Percentiles rank a stretch among this genome's conserved stretches.
These are phyloP conservation scores for Dasypolia templi DNA, from an alignment of 2,888 invertebrate species.

Conservation along the genomic window DNA sequence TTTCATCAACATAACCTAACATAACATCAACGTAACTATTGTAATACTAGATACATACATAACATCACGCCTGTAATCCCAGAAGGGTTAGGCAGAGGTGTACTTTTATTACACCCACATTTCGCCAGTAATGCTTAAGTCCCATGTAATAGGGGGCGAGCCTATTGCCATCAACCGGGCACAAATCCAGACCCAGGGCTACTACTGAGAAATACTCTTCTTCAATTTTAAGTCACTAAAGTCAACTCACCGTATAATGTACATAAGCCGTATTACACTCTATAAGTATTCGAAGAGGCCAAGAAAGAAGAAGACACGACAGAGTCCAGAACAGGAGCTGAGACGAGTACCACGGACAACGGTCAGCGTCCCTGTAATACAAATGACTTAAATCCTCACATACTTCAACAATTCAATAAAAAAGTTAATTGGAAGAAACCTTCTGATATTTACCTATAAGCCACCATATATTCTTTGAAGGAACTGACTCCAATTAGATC, in stretches of 20 bases:
- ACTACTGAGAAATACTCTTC: neutral
- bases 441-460: conserved; percentile 83
- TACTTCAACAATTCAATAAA: conserved; percentile 30
- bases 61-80: no score
- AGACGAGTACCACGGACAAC: conserved; percentile 92
- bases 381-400: conserved; percentile 55
- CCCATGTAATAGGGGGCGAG: no score
- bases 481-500: conserved; percentile 92
- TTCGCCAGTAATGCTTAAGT: no score
- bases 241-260: conserved; percentile 92
- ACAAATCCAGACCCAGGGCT: no score
- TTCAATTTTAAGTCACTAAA: neutral
- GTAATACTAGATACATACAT: no score
- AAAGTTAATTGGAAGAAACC: conserved; percentile 9
- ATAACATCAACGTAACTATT: no score
- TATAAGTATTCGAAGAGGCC: conserved; percentile 94
- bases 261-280: conserved; percentile 95
- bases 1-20: no score
- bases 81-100: no score
- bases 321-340: conserved; percentile 94
- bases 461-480: conserved; percentile 90
- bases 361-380: conserved; percentile 85
- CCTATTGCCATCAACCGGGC: no score
- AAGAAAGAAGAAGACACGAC: conserved; percentile 94
- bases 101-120: no score